These are phyloP conservation scores for Otolemur crassicaudatus DNA, from an alignment of 2,797 vertebrate species.

Conservation along the genomic window DNA sequence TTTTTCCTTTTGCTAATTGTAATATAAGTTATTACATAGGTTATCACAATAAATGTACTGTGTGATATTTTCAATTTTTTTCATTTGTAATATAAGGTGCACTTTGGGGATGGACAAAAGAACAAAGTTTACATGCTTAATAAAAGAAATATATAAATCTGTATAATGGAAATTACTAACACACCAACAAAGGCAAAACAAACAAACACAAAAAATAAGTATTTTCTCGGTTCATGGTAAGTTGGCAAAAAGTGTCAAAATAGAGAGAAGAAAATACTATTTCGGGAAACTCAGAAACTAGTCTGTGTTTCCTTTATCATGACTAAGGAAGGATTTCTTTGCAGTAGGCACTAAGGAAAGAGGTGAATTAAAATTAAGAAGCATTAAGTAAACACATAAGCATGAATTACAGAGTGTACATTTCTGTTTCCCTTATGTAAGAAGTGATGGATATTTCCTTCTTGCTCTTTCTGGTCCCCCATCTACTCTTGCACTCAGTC, in stretches of 20 bases:
- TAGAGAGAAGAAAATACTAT: neutral
- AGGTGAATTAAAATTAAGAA: neutral
- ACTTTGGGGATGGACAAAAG: slow-evolving; percentile 1
- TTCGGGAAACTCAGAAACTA: neutral
- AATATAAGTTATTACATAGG: neutral
- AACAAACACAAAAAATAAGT: neutral
- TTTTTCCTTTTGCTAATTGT: neutral
- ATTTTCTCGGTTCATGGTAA: neutral
- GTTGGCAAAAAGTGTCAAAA: neutral
- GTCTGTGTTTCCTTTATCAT: neutral
- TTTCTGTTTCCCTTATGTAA: neutral
- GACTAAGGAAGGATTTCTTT: neutral
- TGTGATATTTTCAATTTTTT: neutral
- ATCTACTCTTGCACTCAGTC: neutral
- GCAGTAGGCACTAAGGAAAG: neutral
- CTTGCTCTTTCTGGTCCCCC: neutral
- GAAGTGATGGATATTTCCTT: neutral
- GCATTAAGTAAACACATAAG: neutral
- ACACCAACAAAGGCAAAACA: neutral
- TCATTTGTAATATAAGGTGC: neutral
- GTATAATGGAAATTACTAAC: neutral
- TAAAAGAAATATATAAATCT: neutral
- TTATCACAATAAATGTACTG: neutral
- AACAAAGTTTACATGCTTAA: neutral
- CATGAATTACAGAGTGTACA: neutral